Percentiles rank a stretch among this genome's conserved stretches.
These are phyloP conservation scores for Brachyrhaphis roseni DNA, from an alignment of 2,797 vertebrate species.

Conservation along the genomic window DNA sequence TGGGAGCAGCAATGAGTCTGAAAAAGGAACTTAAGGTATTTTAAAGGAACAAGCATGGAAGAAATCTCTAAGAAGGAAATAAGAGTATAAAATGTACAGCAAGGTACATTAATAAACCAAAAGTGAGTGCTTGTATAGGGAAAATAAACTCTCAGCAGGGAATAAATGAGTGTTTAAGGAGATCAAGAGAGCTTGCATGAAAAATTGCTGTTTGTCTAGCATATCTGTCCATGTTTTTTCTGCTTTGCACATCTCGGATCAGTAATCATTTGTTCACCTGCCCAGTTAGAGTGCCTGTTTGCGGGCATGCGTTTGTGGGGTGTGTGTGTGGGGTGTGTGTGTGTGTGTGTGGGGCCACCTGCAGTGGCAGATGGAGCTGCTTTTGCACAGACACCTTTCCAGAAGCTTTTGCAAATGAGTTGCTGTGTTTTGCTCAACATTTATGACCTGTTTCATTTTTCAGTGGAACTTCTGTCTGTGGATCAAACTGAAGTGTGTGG, in stretches of 20 bases:
- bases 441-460: constrained; percentile 40
- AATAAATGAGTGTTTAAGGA: not conserved
- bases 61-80: not conserved
- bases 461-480: not conserved
- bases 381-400: constrained; percentile 10
- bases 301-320: not conserved
- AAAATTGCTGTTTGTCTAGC: constrained; percentile 6
- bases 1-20: not conserved
- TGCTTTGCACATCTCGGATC: not conserved
- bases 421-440: constrained; percentile 18
- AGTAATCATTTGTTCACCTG: not conserved
- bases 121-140: not conserved
- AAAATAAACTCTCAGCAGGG: not conserved
- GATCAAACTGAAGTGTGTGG: constrained; percentile 5
- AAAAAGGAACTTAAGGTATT: not conserved
- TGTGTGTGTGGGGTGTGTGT: not conserved
- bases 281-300: not conserved
- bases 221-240: not conserved
- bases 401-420: constrained; percentile 9
- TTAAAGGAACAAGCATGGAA: not conserved
- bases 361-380: constrained; percentile 53
- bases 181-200: not conserved
- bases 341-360: constrained; percentile 39
- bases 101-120: not conserved
- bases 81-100: not conserved